Conservation (phyloP, 2,888 invertebrate species). For the Hyposoter dolosus region DNA sequence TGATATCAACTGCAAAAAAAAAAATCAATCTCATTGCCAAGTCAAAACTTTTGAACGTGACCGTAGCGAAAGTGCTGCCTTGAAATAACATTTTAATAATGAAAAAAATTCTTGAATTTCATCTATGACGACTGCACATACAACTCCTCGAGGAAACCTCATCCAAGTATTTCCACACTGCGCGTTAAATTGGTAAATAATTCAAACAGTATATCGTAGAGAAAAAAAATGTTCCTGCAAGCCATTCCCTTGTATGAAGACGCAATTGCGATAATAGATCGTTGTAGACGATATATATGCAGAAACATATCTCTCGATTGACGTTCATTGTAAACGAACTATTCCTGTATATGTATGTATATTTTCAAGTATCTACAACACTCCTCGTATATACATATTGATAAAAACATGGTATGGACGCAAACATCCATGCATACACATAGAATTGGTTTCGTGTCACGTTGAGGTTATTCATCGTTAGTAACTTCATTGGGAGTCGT, state of each 20-base stretch:
- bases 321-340: constrained; percentile 25
- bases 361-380: neutral
- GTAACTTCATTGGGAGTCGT: constrained; percentile 18
- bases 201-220: neutral
- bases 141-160: neutral
- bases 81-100: neutral
- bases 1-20: neutral
- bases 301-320: constrained; percentile 40
- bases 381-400: neutral
- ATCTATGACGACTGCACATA: neutral
- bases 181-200: neutral
- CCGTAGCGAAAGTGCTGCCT: no score
- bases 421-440: constrained; percentile 14
- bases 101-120: neutral
- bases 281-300: constrained; percentile 48
- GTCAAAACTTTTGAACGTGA: neutral
- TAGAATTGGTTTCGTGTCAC: constrained; percentile 38
- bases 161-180: neutral
- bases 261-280: constrained; percentile 24
- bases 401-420: neutral
- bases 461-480: constrained; percentile 45
- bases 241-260: neutral
- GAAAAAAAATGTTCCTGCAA: constrained; percentile 6
- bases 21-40: neutral
- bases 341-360: neutral